Base-by-base conservation (phyloP, 1,140 invertebrate species). In the Aphaenogaster floridana region DNA sequence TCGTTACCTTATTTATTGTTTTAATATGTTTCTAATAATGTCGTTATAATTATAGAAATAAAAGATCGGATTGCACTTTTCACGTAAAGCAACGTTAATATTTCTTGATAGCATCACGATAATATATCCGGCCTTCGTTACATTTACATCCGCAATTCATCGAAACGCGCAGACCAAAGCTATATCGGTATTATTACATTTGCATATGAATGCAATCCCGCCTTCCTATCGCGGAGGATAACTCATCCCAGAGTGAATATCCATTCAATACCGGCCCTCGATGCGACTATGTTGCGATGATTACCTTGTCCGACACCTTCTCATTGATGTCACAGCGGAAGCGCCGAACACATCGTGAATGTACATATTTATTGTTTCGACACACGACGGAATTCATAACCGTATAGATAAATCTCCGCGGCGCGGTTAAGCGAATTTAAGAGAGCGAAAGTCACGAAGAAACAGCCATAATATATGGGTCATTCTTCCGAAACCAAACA, bases 161-260 rank as follows among this genome's bases (percentile, higher is more conserved):
- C 64, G 42, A 15, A 54, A 86, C 36, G 39, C 5, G 66, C n/a
- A 28, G 42, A 48, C 50, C 7, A 13, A 57, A 69, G 63, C 52
- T 81, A 80, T 86, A 79, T 80, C 52, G 45, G 39, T 80, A 80
- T 86, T 86, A 86, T 69, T 80, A 21, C 85, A 86, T 86, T 86
- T 86, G 77, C 85, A 86, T 86, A 52, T 81, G 78, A 86, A 86
- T 81, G 77, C 78, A 69, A 21, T 69, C 15, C 64, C 64, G 21
- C 64, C 36, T 86, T 61, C 64, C 63, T 80, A 78, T 86, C 39
- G 50, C 63, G 42, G 54, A 84, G 69, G 71, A 84, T 84, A 84
- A 84, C 21, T 84, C 80, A 74, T 54, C 42, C 28, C 28, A 63
- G 28, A 39, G 42, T 74, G 69, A 42, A 74, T 84, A 84, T 84